Conservation (phyloP, 2,888 invertebrate species). For the Thereva nobilitata region DNA sequence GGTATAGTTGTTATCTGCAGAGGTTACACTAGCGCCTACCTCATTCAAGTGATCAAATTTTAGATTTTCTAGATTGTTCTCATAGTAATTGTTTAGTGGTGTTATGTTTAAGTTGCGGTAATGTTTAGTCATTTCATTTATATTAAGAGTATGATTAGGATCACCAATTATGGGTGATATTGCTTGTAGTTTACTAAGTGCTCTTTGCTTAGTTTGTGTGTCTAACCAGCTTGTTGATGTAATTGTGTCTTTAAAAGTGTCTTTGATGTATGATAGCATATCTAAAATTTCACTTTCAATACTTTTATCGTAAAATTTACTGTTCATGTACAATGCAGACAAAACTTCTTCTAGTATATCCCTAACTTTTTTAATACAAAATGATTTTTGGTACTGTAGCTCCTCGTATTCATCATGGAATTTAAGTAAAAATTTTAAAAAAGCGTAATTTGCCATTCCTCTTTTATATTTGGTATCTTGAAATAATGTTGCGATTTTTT, state of each 20-base stretch:
- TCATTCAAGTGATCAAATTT: not conserved
- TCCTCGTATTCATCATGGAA: conserved; percentile 18
- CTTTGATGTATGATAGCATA: conserved; percentile 16
- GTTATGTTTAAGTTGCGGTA: conserved; percentile 13
- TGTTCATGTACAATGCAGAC: not conserved
- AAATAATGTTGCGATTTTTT: too few relatives aligned
- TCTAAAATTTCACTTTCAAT: conserved; percentile 6
- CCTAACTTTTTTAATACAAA: conserved; percentile 2
- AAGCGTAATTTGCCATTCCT: conserved; percentile 8
- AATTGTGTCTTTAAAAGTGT: conserved; percentile 5
- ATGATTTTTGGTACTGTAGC: not conserved
- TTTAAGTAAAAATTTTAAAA: conserved; percentile 6
- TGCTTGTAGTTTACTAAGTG: conserved; percentile 2
- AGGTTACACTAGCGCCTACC: not conserved
- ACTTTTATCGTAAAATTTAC: not conserved
- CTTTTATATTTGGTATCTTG: not conserved
- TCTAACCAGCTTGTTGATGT: not conserved
- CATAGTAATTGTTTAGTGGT: not conserved
- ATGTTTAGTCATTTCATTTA: not conserved
- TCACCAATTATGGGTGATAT: conserved; percentile 16
- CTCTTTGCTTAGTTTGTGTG: not conserved
- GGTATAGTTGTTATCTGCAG: too few relatives aligned
- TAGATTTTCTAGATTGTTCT: conserved; percentile 2
- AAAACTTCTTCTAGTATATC: not conserved
- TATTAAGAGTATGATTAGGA: not conserved